Percentiles rank a stretch among this genome's conserved stretches.
These are phyloP conservation scores for Tachystola acroxantha DNA, from an alignment of 2,888 invertebrate species.

Conservation along the genomic window DNA sequence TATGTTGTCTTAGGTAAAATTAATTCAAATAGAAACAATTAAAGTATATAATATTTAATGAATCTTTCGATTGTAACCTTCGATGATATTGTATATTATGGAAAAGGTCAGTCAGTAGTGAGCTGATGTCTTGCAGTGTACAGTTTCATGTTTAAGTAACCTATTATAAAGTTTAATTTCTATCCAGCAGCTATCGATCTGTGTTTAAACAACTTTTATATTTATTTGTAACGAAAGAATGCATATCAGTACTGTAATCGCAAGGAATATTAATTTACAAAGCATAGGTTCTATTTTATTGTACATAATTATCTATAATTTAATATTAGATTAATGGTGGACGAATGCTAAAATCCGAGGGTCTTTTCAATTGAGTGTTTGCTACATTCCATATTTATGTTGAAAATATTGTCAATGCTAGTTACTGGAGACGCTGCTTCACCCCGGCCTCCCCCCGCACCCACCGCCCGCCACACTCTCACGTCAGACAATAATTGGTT, in stretches of 20 bases:
- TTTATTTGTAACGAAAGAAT: slow-evolving; percentile 62
- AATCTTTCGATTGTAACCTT: slow-evolving; percentile 65
- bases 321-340: slow-evolving; percentile 69
- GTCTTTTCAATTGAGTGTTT: slow-evolving; percentile 75
- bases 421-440: slow-evolving; percentile 46
- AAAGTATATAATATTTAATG: slow-evolving; percentile 71
- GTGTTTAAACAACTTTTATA: slow-evolving; percentile 79
- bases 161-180: slow-evolving; percentile 64
- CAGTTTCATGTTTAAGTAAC: slow-evolving; percentile 66
- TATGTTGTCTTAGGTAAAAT: slow-evolving; percentile 75
- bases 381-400: slow-evolving; percentile 79
- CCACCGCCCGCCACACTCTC: too few species aligned
- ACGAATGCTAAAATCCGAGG: slow-evolving; percentile 60
- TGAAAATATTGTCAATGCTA: slow-evolving; percentile 69
- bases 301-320: slow-evolving; percentile 74
- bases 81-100: slow-evolving; percentile 60
- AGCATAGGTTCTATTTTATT: slow-evolving; percentile 73
- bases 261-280: slow-evolving; percentile 69
- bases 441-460: slow-evolving; percentile 1
- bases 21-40: slow-evolving; percentile 74
- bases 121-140: slow-evolving; percentile 67
- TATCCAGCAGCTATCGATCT: slow-evolving; percentile 69
- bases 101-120: slow-evolving; percentile 53
- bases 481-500: slow-evolving; percentile 43
- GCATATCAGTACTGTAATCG: slow-evolving; percentile 73